These are phyloP conservation scores for Anoplius nigerrimus DNA, from an alignment of 2,888 invertebrate species.

Conservation along the genomic window DNA sequence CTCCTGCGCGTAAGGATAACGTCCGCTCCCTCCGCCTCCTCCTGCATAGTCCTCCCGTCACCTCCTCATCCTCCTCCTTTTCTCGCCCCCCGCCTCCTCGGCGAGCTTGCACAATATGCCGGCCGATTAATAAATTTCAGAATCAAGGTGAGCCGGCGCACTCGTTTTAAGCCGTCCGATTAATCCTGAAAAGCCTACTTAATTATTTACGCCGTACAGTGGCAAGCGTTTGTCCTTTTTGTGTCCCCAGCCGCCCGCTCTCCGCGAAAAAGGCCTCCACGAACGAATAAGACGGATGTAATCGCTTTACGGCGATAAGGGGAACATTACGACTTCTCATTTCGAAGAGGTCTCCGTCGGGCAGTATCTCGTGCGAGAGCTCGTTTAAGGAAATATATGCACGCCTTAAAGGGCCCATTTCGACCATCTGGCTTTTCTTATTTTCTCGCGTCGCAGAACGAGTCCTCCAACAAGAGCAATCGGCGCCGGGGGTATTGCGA, in stretches of 20 bases:
- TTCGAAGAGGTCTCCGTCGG: neutral
- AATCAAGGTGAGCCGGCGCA: slow-evolving; percentile 49
- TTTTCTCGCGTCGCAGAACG: slow-evolving; percentile 1
- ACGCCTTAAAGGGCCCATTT: slow-evolving; percentile 16
- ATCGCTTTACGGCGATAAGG: slow-evolving; percentile 12
- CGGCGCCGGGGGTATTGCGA: neutral
- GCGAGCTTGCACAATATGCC: slow-evolving; percentile 24
- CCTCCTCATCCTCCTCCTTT: no score
- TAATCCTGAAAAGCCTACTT: slow-evolving; percentile 32
- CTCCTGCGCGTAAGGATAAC: neutral
- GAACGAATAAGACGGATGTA: slow-evolving; percentile 16
- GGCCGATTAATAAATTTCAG: slow-evolving; percentile 50
- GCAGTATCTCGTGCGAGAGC: slow-evolving; percentile 5
- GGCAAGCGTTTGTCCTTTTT: slow-evolving; percentile 19
- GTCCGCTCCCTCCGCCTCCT: no score
- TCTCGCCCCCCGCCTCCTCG: no score
- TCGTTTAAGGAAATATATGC: slow-evolving; percentile 23
- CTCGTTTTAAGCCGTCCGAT: slow-evolving; percentile 37
- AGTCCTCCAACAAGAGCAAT: neutral
- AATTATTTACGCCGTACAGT: slow-evolving; percentile 37
- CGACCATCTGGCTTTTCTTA: slow-evolving; percentile 15
- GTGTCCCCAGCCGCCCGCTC: neutral
- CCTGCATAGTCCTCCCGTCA: no score
- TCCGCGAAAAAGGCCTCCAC: neutral
- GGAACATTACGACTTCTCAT: slow-evolving; percentile 6